A percentile compares a stretch with the other conserved stretches of the same genome.
Evolutionary conservation across 30 jellyfish, hydroid and myxozoan species (phyloP).

Genomic region (Clytia hemisphaerica): DNA sequence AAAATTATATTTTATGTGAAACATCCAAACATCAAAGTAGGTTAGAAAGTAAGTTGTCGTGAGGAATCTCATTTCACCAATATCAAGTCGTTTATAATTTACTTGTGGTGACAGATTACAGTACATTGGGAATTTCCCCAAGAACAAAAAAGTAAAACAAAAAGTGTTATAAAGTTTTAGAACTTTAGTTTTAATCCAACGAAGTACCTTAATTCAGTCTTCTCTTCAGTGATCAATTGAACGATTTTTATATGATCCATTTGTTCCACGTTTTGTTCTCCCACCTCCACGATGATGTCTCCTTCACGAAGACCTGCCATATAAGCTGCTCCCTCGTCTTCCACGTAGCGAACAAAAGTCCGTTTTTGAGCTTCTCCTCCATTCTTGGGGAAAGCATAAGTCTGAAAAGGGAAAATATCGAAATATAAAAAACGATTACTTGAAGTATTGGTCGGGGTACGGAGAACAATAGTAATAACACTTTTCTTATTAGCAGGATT

Average conservation of each 20-base stretch:
- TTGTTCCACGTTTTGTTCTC: slow-evolving; percentile 40
- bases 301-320: slow-evolving; percentile 85
- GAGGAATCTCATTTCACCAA: too few species aligned
- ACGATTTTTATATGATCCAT: slow-evolving; percentile 50
- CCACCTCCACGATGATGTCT: slow-evolving; percentile 73
- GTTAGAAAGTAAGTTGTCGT: not conserved
- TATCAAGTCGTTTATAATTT: too few species aligned
- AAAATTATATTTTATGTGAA: too few species aligned
- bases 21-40: not conserved
- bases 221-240: slow-evolving; percentile 36
- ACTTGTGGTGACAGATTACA: too few species aligned
- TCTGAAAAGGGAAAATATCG: slow-evolving; percentile 29
- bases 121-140: too few species aligned
- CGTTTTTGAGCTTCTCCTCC: slow-evolving; percentile 33
- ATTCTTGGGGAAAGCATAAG: slow-evolving; percentile 48
- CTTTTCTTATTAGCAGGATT: too few species aligned
- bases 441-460: too few species aligned
- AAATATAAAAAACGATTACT: too few species aligned
- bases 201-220: slow-evolving; percentile 53
- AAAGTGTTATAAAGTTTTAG: too few species aligned
- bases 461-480: too few species aligned
- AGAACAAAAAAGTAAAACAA: too few species aligned
- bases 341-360: slow-evolving; percentile 81
- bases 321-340: slow-evolving; percentile 91
- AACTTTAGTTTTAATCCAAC: too few species aligned